These are phyloP conservation scores for Diabrotica virgifera DNA, from an alignment of 1,140 invertebrate species.

Conservation along the genomic window DNA sequence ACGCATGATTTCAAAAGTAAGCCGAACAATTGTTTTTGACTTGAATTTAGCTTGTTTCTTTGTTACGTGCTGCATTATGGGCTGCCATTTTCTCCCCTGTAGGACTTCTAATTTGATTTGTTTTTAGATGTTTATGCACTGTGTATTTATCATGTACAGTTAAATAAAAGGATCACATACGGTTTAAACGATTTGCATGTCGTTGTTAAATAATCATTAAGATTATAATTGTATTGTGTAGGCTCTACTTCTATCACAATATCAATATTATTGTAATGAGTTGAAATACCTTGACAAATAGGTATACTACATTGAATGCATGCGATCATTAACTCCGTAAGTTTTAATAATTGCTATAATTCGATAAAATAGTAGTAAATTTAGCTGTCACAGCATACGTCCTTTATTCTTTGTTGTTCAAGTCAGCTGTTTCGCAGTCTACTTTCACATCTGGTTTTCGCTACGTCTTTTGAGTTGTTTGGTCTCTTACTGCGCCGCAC, in stretches of 20 bases:
- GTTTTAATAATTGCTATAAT: not conserved
- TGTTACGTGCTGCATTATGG: slow-evolving; percentile 15
- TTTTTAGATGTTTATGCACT: slow-evolving; percentile 72
- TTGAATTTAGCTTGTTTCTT: slow-evolving; percentile 18
- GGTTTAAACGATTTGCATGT: too few relatives aligned
- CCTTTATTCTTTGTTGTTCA: slow-evolving; percentile 7
- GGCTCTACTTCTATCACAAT: not conserved
- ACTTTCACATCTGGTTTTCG: slow-evolving; percentile 11
- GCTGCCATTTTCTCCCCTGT: slow-evolving; percentile 19
- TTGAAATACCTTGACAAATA: not conserved
- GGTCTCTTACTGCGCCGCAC: slow-evolving; percentile 9
- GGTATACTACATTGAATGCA: not conserved
- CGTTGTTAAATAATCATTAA: not conserved
- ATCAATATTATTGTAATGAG: not conserved
- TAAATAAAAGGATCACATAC: too few relatives aligned
- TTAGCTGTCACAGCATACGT: not conserved
- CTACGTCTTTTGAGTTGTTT: slow-evolving; percentile 5
- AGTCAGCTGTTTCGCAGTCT: slow-evolving; percentile 13
- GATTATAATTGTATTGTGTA: not conserved
- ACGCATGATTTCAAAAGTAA: slow-evolving; percentile 21
- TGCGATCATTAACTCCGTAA: not conserved
- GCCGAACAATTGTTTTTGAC: slow-evolving; percentile 9
- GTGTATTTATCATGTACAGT: not conserved
- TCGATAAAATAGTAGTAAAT: too few relatives aligned
- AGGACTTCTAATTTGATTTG: slow-evolving; percentile 11